Percentiles rank a stretch among this genome's conserved stretches.
These are phyloP conservation scores for Pelodiscus sinensis DNA, from an alignment of 2,113 vertebrate species.

Conservation along the genomic window DNA sequence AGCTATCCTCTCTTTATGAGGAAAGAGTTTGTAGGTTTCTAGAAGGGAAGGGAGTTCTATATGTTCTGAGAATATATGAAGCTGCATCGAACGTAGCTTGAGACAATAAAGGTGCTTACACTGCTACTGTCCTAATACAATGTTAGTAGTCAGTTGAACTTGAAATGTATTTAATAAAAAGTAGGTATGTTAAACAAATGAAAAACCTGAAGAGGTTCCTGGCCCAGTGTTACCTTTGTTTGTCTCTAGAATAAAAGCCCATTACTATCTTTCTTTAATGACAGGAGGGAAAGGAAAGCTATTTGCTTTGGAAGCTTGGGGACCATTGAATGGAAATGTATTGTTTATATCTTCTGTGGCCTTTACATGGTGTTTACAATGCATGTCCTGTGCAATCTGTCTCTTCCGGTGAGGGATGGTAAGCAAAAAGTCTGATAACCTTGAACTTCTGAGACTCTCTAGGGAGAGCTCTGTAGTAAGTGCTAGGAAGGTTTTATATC, in stretches of 20 bases:
- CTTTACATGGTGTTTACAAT: conserved; percentile 30
- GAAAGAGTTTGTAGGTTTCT: not conserved
- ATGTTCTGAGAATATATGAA: not conserved
- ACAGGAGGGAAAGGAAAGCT: not conserved
- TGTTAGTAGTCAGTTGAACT: not conserved
- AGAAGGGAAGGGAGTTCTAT: not conserved
- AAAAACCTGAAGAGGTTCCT: not conserved
- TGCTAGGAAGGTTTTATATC: not conserved
- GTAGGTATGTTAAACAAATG: not conserved
- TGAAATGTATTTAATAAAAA: not conserved
- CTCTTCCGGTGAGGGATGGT: not conserved
- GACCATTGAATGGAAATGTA: not conserved
- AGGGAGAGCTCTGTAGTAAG: not conserved
- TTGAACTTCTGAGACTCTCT: not conserved
- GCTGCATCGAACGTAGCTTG: not conserved
- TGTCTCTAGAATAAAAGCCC: not conserved
- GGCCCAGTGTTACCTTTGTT: not conserved
- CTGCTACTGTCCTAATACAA: not conserved
- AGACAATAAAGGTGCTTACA: not conserved
- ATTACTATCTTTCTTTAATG: not conserved
- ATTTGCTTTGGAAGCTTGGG: not conserved
- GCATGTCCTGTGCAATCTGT: conserved; percentile 17
- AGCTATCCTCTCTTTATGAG: not conserved
- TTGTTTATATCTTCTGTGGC: not conserved
- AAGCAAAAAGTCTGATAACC: not conserved